These are phyloP conservation scores for Oncorhynchus gorbuscha DNA, from an alignment of 2,113 vertebrate genomes.

Conservation along the genomic window DNA sequence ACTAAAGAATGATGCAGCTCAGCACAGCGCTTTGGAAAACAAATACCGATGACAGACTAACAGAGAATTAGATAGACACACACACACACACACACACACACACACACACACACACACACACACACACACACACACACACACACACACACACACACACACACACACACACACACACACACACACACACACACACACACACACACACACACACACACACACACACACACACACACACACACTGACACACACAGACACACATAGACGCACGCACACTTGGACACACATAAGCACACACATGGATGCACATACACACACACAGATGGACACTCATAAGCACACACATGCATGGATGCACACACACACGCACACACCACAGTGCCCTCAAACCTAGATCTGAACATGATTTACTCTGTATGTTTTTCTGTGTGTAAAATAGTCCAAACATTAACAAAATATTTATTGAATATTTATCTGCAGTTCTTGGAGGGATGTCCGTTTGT, in stretches of 20 bases:
- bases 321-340: no score
- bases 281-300: no score
- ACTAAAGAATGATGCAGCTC: not conserved
- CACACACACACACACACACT: not conserved
- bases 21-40: not conserved
- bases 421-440: no score
- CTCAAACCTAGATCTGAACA: not conserved
- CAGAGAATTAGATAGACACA: not conserved
- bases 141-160: no score
- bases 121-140: not conserved
- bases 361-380: not conserved
- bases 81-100: no score
- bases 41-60: not conserved
- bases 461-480: not conserved
- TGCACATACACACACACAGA: not conserved
- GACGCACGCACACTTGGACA: not conserved
- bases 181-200: not conserved
- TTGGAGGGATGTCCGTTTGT: not conserved
- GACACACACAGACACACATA: no score
- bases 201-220: not conserved
- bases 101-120: not conserved
- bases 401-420: no score
- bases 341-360: constrained; percentile 1
- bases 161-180: not conserved
- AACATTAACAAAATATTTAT: not conserved